These are phyloP conservation scores for Agapostemon virescens DNA, from an alignment of 2,888 invertebrate species.

Conservation along the genomic window DNA sequence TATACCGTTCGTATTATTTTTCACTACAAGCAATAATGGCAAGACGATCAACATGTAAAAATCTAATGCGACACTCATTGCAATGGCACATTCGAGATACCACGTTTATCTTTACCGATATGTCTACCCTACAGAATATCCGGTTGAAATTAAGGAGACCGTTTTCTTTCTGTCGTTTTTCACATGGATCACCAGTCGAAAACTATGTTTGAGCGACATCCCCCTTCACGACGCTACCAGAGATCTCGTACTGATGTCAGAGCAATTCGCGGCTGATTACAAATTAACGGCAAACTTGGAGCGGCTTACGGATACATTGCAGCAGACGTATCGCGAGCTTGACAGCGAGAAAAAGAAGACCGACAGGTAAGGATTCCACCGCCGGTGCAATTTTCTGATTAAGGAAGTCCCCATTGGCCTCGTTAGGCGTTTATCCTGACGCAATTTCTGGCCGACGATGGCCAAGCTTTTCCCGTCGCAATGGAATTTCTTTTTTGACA, in stretches of 20 bases:
- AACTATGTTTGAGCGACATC: constrained; percentile 95
- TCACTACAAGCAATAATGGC: too few relatives aligned
- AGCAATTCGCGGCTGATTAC: constrained; percentile 98
- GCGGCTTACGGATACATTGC: constrained; percentile 95
- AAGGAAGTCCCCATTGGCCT: constrained; percentile 51
- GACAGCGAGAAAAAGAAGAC: constrained; percentile 98
- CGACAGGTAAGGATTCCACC: constrained; percentile 86
- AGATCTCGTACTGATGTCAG: constrained; percentile 96
- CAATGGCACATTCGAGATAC: too few relatives aligned
- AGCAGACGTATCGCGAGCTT: constrained; percentile 95
- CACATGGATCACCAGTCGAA: constrained; percentile 83
- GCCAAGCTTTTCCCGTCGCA: constrained; percentile 22
- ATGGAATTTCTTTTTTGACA: constrained; percentile 37
- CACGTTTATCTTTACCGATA: background rate
- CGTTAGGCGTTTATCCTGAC: constrained; percentile 56
- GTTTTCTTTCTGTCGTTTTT: background rate
- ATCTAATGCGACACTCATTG: too few relatives aligned
- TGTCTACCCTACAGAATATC: background rate
- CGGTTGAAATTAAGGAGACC: background rate
- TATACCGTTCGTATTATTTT: too few relatives aligned
- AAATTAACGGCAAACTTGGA: constrained; percentile 96
- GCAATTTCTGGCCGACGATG: constrained; percentile 44
- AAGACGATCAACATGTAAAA: too few relatives aligned
- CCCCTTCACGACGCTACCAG: constrained; percentile 97
- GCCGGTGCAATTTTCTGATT: constrained; percentile 61